These are phyloP conservation scores for Poliocrania exsul DNA, from an alignment of 2,797 vertebrate species.

Conservation along the genomic window DNA sequence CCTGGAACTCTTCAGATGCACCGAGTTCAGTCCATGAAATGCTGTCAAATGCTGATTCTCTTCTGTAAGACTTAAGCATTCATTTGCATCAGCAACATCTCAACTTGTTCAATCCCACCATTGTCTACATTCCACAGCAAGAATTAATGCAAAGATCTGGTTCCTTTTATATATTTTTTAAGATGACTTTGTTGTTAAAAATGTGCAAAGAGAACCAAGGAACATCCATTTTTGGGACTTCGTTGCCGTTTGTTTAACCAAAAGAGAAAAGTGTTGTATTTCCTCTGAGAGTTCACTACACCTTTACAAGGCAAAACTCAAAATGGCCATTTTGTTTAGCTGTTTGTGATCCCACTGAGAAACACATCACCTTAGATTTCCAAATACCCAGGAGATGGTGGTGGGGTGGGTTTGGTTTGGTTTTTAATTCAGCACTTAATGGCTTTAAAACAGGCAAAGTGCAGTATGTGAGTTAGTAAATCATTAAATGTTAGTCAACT, in stretches of 20 bases:
- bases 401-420: background rate
- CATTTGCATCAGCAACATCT: background rate
- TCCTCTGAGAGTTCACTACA: background rate
- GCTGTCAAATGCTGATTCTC: background rate
- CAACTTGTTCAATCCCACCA: background rate
- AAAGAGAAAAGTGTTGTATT: background rate
- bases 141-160: background rate
- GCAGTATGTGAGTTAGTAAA: background rate
- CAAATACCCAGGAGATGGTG: background rate
- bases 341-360: background rate
- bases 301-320: background rate
- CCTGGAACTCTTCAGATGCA: constrained; percentile 8
- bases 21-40: background rate
- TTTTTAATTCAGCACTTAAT: background rate
- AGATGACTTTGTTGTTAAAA: background rate
- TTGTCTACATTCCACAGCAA: background rate
- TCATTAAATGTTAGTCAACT: background rate
- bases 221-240: background rate
- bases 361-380: background rate
- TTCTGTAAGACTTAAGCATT: background rate
- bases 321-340: background rate
- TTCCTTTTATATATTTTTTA: background rate
- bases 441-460: background rate
- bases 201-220: background rate
- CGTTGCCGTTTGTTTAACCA: background rate